Conservation (phyloP, 2,797 vertebrate genomes). For the Threskiornis aethiopicus region DNA sequence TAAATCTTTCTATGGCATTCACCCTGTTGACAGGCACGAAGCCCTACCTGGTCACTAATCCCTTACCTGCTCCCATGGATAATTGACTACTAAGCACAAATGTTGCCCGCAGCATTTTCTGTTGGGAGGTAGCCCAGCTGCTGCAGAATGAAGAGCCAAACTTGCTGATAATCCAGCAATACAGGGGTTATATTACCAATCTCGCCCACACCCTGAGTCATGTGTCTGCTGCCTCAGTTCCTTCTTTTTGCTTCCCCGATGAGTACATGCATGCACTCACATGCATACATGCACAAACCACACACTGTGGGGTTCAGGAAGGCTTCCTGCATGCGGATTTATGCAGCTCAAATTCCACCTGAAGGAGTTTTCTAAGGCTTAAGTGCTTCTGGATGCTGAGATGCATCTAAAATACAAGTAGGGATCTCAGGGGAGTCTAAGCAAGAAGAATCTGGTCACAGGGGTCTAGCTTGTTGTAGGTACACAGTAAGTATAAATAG, state of each 20-base stretch:
- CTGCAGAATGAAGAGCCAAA: background rate
- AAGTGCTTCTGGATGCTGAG: background rate
- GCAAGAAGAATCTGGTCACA: background rate
- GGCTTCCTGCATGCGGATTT: background rate
- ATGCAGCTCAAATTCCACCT: background rate
- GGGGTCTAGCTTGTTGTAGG: background rate
- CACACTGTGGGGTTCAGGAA: background rate
- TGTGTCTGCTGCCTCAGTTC: constrained; percentile 48
- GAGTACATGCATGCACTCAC: background rate
- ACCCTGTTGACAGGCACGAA: background rate
- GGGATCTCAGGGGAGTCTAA: background rate
- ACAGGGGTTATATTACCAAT: background rate
- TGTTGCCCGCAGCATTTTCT: background rate
- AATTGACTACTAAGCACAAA: background rate
- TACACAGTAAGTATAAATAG: background rate
- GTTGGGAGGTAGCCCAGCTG: constrained; percentile 27
- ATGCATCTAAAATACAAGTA: background rate
- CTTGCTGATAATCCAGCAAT: background rate
- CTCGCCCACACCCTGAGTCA: constrained; percentile 5
- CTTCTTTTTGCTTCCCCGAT: constrained; percentile 6
- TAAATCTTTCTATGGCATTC: background rate
- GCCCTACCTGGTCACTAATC: constrained; percentile 36
- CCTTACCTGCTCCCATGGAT: constrained; percentile 27
- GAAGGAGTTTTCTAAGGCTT: background rate
- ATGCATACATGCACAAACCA: background rate